Evolutionary conservation across 2,888 invertebrate species (phyloP), one percentile per base, ranked within the genome.

Genomic region (Pharmacophagus antenor): DNA sequence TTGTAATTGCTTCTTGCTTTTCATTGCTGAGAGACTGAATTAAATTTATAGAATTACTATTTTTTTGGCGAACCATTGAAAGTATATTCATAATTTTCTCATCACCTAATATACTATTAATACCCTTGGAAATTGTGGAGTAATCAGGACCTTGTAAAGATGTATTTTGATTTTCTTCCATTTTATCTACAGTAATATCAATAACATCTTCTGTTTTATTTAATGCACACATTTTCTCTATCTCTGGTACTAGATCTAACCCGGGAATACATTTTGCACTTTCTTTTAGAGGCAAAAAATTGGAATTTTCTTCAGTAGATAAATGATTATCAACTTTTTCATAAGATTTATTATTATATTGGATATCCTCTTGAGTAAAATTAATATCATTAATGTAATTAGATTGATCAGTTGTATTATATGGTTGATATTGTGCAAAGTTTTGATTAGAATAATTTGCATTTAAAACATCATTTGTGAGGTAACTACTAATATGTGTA

Each of bases 211-310:
- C 58, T 27, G 62, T 37, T 69, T 73, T 83, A 49, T 48, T 57
- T 17, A 22, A 23, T 20, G 3, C 25, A n/a, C 25, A 22, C 5
- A 18, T 15, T 31, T 57, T 61, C 46, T 82, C 82, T 62, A 66
- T 73, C 4, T 92, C 92, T 64, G 88, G 89, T 10, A 94, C 93
- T 62, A 95, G 89, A 88, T 95, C 95, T 60, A 95, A 87, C 0
- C 95, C 95, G 10, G 95, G 95, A 72, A 95, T 95, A 46, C 93
- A 93, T 69, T 92, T 92, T 54, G 74, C 70, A 23, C 79, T 70
- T 37, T 72, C 77, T 72, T 70, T 76, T 59, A 74, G 69, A 23
- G 81, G 79, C 46, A 89, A 68, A 70, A 88, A 89, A 61, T 70
- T 78, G 44, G 82, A 64, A 55, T 72, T 79, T 42, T 70, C 70